Evolutionary conservation across 2,888 invertebrate species (phyloP).

Genomic region (Erebia ligea): DNA sequence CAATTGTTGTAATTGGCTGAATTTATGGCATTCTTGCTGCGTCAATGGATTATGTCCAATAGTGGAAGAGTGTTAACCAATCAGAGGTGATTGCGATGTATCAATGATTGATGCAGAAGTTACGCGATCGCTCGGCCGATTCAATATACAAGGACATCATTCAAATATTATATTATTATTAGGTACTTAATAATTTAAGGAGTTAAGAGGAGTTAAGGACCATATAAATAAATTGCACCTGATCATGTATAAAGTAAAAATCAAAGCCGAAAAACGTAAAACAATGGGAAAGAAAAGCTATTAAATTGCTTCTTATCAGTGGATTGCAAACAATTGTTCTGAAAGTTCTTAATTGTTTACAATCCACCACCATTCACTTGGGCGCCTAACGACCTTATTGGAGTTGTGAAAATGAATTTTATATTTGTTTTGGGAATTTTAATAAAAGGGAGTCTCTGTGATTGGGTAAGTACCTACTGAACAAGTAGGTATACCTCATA

Average conservation of each 20-base stretch:
- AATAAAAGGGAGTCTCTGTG: slow-evolving; percentile 44
- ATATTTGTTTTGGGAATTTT: slow-evolving; percentile 46
- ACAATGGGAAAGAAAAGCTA: background rate
- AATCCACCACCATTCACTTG: background rate
- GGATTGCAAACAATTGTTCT: slow-evolving; percentile 19
- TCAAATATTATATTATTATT: background rate
- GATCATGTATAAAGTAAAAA: background rate
- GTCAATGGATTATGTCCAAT: no score
- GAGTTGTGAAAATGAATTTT: background rate
- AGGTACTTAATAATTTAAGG: background rate
- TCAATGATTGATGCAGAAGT: no score
- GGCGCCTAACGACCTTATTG: background rate
- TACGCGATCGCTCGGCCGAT: no score
- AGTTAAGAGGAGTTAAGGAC: no score
- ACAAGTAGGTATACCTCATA: no score
- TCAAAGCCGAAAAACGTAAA: background rate
- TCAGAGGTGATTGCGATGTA: no score
- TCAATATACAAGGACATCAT: background rate
- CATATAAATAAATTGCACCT: slow-evolving; percentile 3
- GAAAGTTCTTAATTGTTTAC: background rate
- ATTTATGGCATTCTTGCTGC: no score
- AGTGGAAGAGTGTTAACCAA: no score
- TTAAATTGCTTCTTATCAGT: background rate
- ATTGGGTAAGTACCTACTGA: slow-evolving; percentile 49
- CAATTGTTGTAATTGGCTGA: no score